A percentile compares a stretch with the other conserved stretches of the same genome.
Evolutionary conservation across 23 tunicate species (phyloP).

Genomic region (Halocynthia roretzi): DNA sequence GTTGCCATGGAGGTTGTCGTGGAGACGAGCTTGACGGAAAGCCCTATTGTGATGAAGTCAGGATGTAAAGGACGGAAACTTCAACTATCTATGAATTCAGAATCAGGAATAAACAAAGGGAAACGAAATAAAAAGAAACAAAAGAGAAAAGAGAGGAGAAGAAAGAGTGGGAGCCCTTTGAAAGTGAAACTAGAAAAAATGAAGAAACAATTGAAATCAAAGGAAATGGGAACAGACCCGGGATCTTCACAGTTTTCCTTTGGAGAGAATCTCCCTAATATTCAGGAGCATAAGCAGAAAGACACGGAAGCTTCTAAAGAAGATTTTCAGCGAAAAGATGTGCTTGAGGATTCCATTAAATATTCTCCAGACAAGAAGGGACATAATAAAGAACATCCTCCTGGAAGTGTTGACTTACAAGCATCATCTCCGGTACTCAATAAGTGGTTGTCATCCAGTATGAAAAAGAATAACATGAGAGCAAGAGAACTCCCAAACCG

Average conservation of each 20-base stretch:
- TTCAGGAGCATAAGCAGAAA: no score
- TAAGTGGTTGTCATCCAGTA: background rate
- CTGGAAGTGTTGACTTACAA: background rate
- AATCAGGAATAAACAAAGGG: background rate
- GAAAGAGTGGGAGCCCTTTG: background rate
- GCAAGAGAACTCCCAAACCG: background rate
- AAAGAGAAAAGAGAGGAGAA: background rate
- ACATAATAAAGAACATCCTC: no score
- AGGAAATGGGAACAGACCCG: background rate
- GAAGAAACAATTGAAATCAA: background rate
- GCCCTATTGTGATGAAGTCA: background rate
- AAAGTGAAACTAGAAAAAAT: background rate
- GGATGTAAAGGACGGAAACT: no score
- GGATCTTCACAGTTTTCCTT: background rate
- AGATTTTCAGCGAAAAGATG: no score
- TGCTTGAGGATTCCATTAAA: no score
- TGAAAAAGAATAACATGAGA: background rate
- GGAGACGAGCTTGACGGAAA: background rate
- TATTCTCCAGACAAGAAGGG: no score
- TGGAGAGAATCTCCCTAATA: no score
- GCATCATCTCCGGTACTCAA: constrained; percentile 2
- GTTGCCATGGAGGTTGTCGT: constrained; percentile 13
- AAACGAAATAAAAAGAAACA: background rate
- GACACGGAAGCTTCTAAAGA: no score
- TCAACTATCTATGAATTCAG: background rate